These are phyloP conservation scores for Micronycteris hirsuta DNA, from an alignment of 2,113 vertebrate species.

Conservation along the genomic window DNA sequence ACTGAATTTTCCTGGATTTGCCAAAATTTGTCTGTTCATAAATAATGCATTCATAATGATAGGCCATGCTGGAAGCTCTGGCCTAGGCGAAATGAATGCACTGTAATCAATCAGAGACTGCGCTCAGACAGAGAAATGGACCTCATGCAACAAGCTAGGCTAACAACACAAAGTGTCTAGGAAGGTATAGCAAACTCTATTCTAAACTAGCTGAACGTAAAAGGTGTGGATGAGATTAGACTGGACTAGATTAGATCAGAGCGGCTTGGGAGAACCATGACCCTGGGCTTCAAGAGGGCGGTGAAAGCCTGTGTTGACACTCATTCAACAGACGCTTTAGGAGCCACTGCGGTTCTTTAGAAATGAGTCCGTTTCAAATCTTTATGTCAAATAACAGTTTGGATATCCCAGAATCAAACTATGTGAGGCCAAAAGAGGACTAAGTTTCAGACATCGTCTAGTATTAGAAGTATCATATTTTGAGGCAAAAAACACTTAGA, in stretches of 20 bases:
- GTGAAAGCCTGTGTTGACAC: not conserved
- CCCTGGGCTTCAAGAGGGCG: not conserved
- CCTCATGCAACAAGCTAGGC: not conserved
- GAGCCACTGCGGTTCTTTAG: not conserved
- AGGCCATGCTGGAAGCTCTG: not conserved
- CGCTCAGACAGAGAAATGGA: not conserved
- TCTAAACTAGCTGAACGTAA: not conserved
- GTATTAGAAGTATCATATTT: not conserved
- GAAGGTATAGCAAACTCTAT: not conserved
- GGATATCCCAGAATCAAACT: not conserved
- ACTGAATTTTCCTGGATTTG: not conserved
- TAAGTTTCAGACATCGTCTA: not conserved
- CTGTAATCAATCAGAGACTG: not conserved
- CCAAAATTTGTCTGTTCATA: not conserved
- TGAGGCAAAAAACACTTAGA: not conserved
- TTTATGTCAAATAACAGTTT: not conserved
- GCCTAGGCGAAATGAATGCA: not conserved
- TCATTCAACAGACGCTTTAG: not conserved
- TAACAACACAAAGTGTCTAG: not conserved
- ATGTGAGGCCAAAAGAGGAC: not conserved
- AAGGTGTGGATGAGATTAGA: not conserved
- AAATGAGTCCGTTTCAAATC: not conserved
- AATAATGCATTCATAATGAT: not conserved
- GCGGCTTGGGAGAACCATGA: not conserved
- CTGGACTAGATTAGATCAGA: not conserved